These are phyloP conservation scores for Criorhina ranunculi DNA, from an alignment of 2,888 invertebrate species.

Conservation along the genomic window DNA sequence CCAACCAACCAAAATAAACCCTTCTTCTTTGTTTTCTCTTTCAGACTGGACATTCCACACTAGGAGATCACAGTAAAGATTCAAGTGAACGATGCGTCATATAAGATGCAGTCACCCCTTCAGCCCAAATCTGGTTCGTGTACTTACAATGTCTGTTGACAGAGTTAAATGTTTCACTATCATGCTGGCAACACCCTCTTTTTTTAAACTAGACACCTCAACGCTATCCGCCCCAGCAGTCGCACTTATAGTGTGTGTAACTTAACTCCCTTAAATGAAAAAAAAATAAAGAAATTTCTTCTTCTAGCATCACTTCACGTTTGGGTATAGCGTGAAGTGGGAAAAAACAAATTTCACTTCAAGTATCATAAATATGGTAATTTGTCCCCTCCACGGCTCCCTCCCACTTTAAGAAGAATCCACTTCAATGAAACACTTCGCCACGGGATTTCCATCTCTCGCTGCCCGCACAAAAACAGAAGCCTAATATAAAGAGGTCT, in stretches of 20 bases:
- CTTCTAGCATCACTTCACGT: slow-evolving; percentile 33
- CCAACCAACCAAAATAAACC: no score
- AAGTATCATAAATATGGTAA: slow-evolving; percentile 67
- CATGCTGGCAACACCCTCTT: neutral
- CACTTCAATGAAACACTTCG: slow-evolving; percentile 35
- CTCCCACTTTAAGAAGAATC: slow-evolving; percentile 9
- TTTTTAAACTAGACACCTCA: slow-evolving; percentile 10
- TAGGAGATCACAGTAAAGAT: no score
- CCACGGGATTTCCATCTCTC: slow-evolving; percentile 16
- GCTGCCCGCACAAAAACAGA: slow-evolving; percentile 29
- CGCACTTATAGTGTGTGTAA: slow-evolving; percentile 13
- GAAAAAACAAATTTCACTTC: slow-evolving; percentile 59
- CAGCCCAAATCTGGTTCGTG: no score
- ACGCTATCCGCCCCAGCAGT: slow-evolving; percentile 23
- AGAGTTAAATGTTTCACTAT: neutral
- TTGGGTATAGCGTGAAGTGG: slow-evolving; percentile 43
- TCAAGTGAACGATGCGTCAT: no score
- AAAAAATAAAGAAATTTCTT: slow-evolving; percentile 8
- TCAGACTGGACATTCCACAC: no score
- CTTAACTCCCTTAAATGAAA: slow-evolving; percentile 24
- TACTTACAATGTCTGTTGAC: neutral
- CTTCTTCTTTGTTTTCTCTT: no score
- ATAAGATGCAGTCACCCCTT: no score
- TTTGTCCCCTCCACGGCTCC: slow-evolving; percentile 44
- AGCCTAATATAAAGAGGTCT: slow-evolving; percentile 16